Base-by-base conservation (phyloP, 2,888 invertebrate genomes). In the Aphodius granarius region DNA sequence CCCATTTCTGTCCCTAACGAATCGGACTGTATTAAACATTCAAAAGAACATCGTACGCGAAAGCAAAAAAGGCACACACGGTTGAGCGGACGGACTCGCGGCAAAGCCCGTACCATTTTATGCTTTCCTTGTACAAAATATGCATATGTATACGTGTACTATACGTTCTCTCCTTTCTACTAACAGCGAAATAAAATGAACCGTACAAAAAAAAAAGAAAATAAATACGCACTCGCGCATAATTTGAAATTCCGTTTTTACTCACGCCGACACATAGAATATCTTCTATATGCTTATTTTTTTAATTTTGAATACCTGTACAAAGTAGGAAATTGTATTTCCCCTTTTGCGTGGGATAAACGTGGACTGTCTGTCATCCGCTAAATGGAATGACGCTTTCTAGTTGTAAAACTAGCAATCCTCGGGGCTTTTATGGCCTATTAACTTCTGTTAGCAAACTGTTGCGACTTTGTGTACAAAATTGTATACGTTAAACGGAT, bases 1-100 rank as follows among this genome's bases (percentile, higher is more conserved):
- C n/a, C 68, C 68, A 68, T 68, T 68, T 68, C 6, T 43, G 43
- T 0, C 22, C 20, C 68, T 68, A 68, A 68, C 68, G 68, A 68
- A 68, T 68, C 68, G 68, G 21, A 68, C 68, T 20, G 68, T 68
- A 68, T 68, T 68, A 68, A 68, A 68, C 19, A 68, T 68, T 68
- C 68, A 68, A 68, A 68, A 68, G 68, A 21, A 68, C 68, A 18
- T 6, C 19, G 16, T 19, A 68, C 68, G 20, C 20, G 22, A 19
- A 68, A 68, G 21, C n/a, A 68, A 43, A 20, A 20, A 19, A n/a
- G 20, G 20, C 22, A 21, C 21, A 22, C 68, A 68, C 21, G 6
- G 19, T 21, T 19, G 68, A n/a, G 68, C 68, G 68, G 13, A 20
- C 68, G 43, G 43, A 43, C 9, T 43, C 13, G 43, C 9, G 13